Evolutionary conservation across 2,113 vertebrate genomes (phyloP).

Genomic region (Atrichornis clamosus): DNA sequence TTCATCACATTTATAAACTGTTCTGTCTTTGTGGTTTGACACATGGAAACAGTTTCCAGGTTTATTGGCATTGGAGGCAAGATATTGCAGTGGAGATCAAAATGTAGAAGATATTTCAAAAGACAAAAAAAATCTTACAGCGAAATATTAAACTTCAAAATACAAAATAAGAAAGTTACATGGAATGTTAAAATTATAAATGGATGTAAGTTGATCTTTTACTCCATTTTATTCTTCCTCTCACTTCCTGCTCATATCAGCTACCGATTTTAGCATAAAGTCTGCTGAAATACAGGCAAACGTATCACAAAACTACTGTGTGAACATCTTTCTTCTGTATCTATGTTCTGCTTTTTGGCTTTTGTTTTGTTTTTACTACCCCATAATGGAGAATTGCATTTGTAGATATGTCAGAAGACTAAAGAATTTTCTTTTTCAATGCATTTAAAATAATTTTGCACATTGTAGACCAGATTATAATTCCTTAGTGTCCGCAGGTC

Average conservation of each 20-base stretch:
- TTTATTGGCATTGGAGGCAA: slow-evolving; percentile 20
- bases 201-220: not conserved
- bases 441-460: not conserved
- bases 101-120: not conserved
- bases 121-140: not conserved
- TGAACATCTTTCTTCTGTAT: not conserved
- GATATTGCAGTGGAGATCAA: not conserved
- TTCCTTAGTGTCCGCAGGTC: not conserved
- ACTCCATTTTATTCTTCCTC: not conserved
- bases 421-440: not conserved
- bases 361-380: not conserved
- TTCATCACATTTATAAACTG: slow-evolving; percentile 13
- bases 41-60: not conserved
- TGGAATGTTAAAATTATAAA: not conserved
- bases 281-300: not conserved
- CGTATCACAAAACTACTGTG: not conserved
- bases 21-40: not conserved
- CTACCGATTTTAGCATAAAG: not conserved
- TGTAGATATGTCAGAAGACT: not conserved
- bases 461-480: not conserved
- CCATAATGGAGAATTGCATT: not conserved
- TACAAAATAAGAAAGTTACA: not conserved
- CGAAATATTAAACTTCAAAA: not conserved
- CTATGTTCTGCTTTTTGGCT: not conserved
- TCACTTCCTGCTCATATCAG: not conserved